Base-by-base conservation (phyloP, 2,113 vertebrate species). In the Triplophysa tibetana region DNA sequence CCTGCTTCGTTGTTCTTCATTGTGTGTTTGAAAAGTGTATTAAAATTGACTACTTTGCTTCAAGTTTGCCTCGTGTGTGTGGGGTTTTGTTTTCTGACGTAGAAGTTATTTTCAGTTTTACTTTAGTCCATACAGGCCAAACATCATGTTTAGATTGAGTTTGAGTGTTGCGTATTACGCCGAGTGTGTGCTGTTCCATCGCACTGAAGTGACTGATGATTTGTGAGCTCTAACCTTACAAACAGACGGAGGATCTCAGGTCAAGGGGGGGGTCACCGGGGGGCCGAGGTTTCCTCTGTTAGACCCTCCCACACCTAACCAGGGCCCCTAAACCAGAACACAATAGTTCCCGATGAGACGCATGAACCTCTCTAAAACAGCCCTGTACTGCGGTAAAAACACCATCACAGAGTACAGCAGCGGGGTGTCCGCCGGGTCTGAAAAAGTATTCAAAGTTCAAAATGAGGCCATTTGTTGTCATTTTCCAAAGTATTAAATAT, bases 341-440 rank as follows among this genome's bases (percentile, higher is more conserved):
- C 93, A 92, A 90, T 88, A 91, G 90, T 91, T 52, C 93, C 93
- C 93, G 90, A 90, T 91, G 90, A 92, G 89, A 87, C 89, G 84
- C 93, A 91, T 94, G 93, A 95, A 94, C 90, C 85, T 89, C 91
- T 89, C 83, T 93, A 92, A 94, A 92, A 94, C 41, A 43, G 41
- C 0, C 1, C 41, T 43, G 10, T 11, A 43, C 41, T 2, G 41
- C 41, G 1, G 41, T 43, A 24, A 24, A 24, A 24, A 24, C 7
- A 43, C 14, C 14, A 4, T 6, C 5, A 6, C 4, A 17, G 52
- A 17, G 84, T 69, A 48, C 26, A 83, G 64, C 69, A 78, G 7
- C 33, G 7, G 33, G 6, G 33, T 38, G 33, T 38, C 29, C 4
- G 29, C 29, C 0, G 29, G 3, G 29, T 29, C 29, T 29, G 7